Base-by-base conservation (phyloP, 2,888 invertebrate species). In the Heliconius charithonia region DNA sequence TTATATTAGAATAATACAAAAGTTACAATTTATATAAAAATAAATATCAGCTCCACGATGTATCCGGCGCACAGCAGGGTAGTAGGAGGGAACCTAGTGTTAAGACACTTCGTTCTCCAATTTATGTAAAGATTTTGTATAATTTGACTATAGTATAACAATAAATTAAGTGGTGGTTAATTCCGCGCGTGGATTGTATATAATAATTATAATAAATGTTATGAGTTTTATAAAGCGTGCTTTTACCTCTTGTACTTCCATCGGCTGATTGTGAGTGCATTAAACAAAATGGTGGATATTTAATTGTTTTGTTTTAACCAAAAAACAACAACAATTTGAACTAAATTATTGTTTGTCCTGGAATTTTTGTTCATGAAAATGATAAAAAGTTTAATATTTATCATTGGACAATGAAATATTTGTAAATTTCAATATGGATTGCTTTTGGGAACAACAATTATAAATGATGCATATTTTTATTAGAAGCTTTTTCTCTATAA, bases 201-300 rank as follows among this genome's bases (percentile, higher is more conserved):
- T 63, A 27, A 63, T 69, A 37, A 37, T 37, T 67, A 67, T n/a
- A 67, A 22, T 67, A 67, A 67, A 37, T 37, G 25, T 41, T 32
- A 72, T 32, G 59, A n/a, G n/a, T 59, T 32, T 59, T 59, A 22
- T 59, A 62, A 85, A 86, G 84, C 85, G 84, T 86, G 85, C 83
- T 66, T 66, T 92, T 92, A 97, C 97, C 96, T 97, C 97, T 92
- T 96, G 96, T 65, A 97, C 97, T 89, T 96, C 97, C 96, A 96
- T 92, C 82, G 97, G 96, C 97, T 97, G 95, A 89, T 87, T 77
- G 85, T 97, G 95, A 89, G 87, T 77, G 86, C 85, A 83, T 82
- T 82, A 85, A 86, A 85, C 79, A 82, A 81, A 70, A 82, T 29
- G 3, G 73, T 69, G 79, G 77, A 79, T 66, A 81, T 79, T 79